Evolutionary conservation across 2,113 vertebrate species (phyloP), one percentile per base, ranked within the genome.

Genomic region (Romanogobio albipinnatus): DNA sequence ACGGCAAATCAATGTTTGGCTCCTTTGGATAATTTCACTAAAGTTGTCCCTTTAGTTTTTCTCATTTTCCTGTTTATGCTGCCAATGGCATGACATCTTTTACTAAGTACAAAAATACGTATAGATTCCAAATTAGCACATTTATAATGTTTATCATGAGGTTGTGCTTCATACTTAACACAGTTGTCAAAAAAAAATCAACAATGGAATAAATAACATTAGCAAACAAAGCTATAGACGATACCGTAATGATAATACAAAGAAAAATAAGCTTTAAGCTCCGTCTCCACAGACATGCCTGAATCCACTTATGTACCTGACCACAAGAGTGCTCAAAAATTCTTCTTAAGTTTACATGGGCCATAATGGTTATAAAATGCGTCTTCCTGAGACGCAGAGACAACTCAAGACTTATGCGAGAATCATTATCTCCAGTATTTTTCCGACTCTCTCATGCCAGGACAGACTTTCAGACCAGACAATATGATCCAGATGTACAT

Each of bases 401-500:
- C 86, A 75, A 77, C 85, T 88, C 83, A 86, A 29, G 86, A 87
- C 88, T 85, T 89, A 89, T 91, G 93, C 90, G 89, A 91, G 91
- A 94, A 90, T 93, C 92, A 92, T 92, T 93, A 93, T 92, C 92
- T 93, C 62, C 90, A 90, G 93, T 85, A 92, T 93, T 93, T 95
- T 95, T 95, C 93, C 93, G 84, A 91, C 84, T 89, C 85, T 76
- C 75, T 70, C 64, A 82, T 91, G 93, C 94, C 94, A 94, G 86
- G 39, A 90, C 82, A 82, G 90, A 90, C 90, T 91, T 88, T 87
- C 86, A 86, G 88, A 87, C 87, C 86, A 89, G 81, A 86, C 90
- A 83, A 92, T 89, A 87, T 77, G 76, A 92, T 94, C 93, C 94
- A 95, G 94, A 94, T 94, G 94, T 93, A 90, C 90, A 88, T 84